Base-by-base conservation (phyloP, 1,140 invertebrate species). In the Sitophilus oryzae region DNA sequence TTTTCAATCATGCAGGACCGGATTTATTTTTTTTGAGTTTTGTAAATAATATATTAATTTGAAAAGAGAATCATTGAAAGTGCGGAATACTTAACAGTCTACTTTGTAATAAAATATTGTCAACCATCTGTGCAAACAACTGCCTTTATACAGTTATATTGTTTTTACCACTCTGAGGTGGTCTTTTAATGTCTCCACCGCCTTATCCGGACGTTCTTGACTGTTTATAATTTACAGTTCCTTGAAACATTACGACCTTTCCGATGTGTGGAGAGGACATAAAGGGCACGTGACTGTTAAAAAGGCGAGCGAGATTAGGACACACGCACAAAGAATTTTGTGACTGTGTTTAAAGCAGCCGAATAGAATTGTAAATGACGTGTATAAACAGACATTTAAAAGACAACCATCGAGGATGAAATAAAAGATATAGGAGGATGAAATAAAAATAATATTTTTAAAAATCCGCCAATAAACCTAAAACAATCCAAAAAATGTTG, bases 111-210 rank as follows among this genome's bases (percentile, higher is more conserved):
- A 14, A 51, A 38, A 50, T 50, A 37, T 40, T 23, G 42, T 41
- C 48, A 15, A 51, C 16, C 40, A 51, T 38, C 21, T 10, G 48
- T 51, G n/a, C n/a, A n/a, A n/a, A n/a, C n/a, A n/a, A n/a, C n/a
- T n/a, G n/a, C n/a, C n/a, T n/a, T n/a, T n/a, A n/a, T n/a, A n/a
- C n/a, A n/a, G n/a, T n/a, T n/a, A n/a, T n/a, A n/a, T n/a, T n/a
- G n/a, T n/a, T n/a, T n/a, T n/a, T 44, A 44, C 10, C 22, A 44
- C 42, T 25, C 42, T 23, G 15, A 20, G 11, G n/a, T 25, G 21
- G 22, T 44, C 42, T 23, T 44, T 22, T 46, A 46, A 46, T 46
- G 44, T n/a, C n/a, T n/a, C n/a, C n/a, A n/a, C 25, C 44, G 35
- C 44, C 44, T 46, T 35, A 18, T 46, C 44, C 30, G 22, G 16